Evolutionary conservation across 2,797 vertebrate genomes (phyloP).

Genomic region (Dryobates pubescens): DNA sequence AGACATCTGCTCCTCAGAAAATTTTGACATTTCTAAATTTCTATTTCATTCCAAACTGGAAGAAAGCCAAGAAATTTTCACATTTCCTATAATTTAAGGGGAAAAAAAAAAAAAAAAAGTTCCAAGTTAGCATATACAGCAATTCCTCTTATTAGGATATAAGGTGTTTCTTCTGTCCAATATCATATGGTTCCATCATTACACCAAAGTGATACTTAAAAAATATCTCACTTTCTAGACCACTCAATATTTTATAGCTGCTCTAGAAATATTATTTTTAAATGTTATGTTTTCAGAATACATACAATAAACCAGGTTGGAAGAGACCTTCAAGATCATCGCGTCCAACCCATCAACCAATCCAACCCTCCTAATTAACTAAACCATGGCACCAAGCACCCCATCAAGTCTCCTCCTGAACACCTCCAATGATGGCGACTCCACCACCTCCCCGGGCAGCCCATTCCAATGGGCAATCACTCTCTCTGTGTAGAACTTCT

Average conservation of each 20-base stretch:
- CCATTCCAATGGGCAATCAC: too few species aligned
- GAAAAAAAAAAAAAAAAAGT: neutral
- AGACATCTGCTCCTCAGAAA: slow-evolving; percentile 37
- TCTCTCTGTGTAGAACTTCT: too few species aligned
- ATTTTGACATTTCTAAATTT: slow-evolving; percentile 56
- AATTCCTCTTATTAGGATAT: neutral
- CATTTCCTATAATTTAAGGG: neutral
- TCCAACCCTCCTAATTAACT: too few species aligned
- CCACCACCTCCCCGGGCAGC: too few species aligned
- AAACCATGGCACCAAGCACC: too few species aligned
- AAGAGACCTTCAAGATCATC: too few species aligned
- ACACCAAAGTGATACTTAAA: neutral
- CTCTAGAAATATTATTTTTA: neutral
- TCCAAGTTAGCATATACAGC: neutral
- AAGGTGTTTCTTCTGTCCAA: neutral
- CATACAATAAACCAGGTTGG: too few species aligned
- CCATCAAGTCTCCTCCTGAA: too few species aligned
- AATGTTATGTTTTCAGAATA: neutral
- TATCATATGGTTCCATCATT: neutral
- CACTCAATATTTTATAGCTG: neutral
- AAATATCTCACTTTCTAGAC: neutral
- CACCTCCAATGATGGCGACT: too few species aligned
- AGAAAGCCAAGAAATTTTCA: slow-evolving; percentile 20
- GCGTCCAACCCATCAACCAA: too few species aligned
- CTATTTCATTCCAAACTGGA: slow-evolving; percentile 37